Evolutionary conservation across 2,888 invertebrate genomes (phyloP), one percentile per base, ranked within the genome.

Genomic region (Thereva nobilitata): DNA sequence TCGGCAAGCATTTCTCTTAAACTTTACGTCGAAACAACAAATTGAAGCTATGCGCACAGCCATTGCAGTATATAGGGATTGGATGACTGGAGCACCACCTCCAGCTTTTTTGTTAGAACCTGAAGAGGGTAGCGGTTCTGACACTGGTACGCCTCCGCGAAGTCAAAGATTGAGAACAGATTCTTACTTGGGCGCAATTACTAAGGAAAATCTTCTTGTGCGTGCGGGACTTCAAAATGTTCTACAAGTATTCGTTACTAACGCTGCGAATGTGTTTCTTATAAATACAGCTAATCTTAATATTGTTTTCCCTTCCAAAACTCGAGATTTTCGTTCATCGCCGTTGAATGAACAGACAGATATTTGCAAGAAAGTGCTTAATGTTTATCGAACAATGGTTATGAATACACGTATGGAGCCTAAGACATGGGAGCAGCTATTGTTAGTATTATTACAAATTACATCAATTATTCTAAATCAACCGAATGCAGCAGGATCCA

Each of bases 361-460:
- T 80, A 91, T 95, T 67, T 97, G 97, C 83, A 97, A 97, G 82
- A 86, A 95, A 72, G 95, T 97, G 69, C 85, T 97, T 67, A 97
- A 96, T 80, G 95, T 97, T 73, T 97, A 97, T 83, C 85, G 97
- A 72, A 95, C 93, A 76, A 94, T 97, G 88, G 97, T 97, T 42
- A 97, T 97, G 95, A 95, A 96, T 77, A 92, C 94, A 1, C 87
- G 90, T 73, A 92, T 97, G 90, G 94, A 96, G 76, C 90, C 90
- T 71, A 86, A 86, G 75, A 95, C 97, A 9, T 97, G 97, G 97
- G 94, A 95, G 77, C 94, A 95, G 79, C 82, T 95, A 69, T 78
- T 95, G 66, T 78, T 91, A 71, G 94, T 97, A 53, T 82, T 97
- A 72, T 83, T 97, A 64, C 94, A 95, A 84, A 92, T 97, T 70